Conservation (phyloP, 2,797 vertebrate species). For the Chiloscyllium punctatum region DNA sequence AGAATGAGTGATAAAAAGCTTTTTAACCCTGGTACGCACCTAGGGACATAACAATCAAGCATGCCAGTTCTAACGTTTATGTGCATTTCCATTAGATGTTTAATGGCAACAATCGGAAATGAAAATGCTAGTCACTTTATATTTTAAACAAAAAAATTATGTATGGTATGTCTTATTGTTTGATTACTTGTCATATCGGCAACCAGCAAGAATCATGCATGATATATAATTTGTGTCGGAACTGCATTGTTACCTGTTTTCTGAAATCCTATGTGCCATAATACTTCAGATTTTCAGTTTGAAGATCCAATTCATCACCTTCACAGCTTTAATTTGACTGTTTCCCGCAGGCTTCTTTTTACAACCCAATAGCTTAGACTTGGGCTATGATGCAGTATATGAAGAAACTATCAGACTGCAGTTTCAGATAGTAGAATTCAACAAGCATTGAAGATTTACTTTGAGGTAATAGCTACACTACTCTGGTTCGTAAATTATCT, state of each 20-base stretch:
- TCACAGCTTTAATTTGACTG: not conserved
- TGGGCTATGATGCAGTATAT: not conserved
- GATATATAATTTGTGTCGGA: not conserved
- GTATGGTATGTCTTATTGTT: not conserved
- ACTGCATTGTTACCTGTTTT: not conserved
- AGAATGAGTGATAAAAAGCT: not conserved
- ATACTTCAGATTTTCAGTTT: not conserved
- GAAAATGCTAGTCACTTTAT: not conserved
- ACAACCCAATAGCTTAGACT: not conserved
- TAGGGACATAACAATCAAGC: not conserved
- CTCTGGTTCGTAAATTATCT: not conserved
- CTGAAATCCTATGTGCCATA: not conserved
- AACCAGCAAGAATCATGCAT: not conserved
- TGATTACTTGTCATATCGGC: not conserved
- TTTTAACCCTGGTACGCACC: not conserved
- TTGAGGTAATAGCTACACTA: not conserved
- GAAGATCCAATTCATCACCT: not conserved
- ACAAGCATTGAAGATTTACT: not conserved
- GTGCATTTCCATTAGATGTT: not conserved
- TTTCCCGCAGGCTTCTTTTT: not conserved
- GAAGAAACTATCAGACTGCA: slow-evolving; percentile 27
- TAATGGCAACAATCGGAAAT: not conserved
- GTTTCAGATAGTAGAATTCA: slow-evolving; percentile 16
- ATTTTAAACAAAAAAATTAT: not conserved
- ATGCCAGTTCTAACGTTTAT: not conserved